Evolutionary conservation across 2,888 invertebrate species (phyloP).

Genomic region (Lasioglossum leucozonium): DNA sequence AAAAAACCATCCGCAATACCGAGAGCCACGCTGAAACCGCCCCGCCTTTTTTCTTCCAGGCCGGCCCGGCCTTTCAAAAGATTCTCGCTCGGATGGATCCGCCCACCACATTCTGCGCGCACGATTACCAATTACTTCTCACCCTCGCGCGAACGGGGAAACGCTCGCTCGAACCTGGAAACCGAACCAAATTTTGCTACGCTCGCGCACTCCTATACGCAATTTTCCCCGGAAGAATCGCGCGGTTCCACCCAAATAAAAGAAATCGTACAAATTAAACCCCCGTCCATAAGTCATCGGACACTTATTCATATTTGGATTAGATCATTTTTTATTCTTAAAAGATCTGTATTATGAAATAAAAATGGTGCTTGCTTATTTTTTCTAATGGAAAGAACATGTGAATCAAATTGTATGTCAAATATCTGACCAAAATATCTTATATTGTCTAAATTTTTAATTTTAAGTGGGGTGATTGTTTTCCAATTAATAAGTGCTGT

Average conservation of each 20-base stretch:
- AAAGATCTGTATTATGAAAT: no score
- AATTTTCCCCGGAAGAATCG: background rate
- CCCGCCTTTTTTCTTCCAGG: background rate
- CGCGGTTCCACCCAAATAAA: background rate
- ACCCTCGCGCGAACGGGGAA: background rate
- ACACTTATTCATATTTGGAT: no score
- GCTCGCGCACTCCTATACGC: background rate
- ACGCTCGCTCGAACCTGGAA: background rate
- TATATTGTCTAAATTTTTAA: no score
- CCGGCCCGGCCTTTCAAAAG: background rate
- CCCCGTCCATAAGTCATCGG: no score
- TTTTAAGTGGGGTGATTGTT: no score
- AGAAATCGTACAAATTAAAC: background rate
- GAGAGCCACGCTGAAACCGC: background rate
- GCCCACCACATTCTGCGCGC: background rate
- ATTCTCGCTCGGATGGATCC: background rate
- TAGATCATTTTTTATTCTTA: no score
- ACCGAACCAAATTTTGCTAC: background rate
- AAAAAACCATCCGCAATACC: constrained; percentile 13
- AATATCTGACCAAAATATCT: no score
- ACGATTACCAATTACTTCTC: constrained; percentile 24
- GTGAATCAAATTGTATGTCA: no score
- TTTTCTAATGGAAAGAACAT: no score
- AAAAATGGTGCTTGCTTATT: no score
- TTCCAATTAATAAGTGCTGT: no score